Evolutionary conservation across 2,797 vertebrate species (phyloP).

Genomic region (Acrossocheilus wenchowensis): DNA sequence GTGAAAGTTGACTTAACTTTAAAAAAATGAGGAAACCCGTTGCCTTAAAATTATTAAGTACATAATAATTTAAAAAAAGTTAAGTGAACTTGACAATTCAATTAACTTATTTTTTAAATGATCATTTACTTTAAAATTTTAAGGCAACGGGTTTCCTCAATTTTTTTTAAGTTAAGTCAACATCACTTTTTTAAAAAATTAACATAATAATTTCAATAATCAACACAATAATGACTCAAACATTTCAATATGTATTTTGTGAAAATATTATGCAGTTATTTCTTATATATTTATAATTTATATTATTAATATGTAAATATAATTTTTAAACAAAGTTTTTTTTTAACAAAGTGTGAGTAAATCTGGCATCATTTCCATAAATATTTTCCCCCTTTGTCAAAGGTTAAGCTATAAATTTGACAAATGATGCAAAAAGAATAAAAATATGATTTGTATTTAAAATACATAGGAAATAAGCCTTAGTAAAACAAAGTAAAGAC

Average conservation of each 20-base stretch:
- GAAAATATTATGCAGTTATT: neutral
- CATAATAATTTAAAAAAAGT: too few relatives aligned
- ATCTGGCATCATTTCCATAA: neutral
- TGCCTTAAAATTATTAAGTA: too few relatives aligned
- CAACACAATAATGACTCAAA: neutral
- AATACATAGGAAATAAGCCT: neutral
- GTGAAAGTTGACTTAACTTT: too few relatives aligned
- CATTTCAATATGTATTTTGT: neutral
- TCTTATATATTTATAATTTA: neutral
- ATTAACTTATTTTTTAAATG: too few relatives aligned
- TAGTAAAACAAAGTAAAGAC: too few relatives aligned
- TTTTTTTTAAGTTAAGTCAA: too few relatives aligned
- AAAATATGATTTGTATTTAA: neutral
- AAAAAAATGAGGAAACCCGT: too few relatives aligned
- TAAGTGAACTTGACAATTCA: too few relatives aligned
- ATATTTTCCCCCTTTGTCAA: too few relatives aligned
- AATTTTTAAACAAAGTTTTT: neutral
- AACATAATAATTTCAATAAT: neutral
- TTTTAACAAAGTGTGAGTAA: neutral
- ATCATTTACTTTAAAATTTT: too few relatives aligned
- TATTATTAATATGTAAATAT: neutral
- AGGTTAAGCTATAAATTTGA: neutral
- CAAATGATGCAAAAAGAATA: neutral
- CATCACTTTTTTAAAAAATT: too few relatives aligned
- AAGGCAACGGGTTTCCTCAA: too few relatives aligned